Conservation (phyloP, 2,113 vertebrate species). For the Tenebrosternarchus preto region DNA sequence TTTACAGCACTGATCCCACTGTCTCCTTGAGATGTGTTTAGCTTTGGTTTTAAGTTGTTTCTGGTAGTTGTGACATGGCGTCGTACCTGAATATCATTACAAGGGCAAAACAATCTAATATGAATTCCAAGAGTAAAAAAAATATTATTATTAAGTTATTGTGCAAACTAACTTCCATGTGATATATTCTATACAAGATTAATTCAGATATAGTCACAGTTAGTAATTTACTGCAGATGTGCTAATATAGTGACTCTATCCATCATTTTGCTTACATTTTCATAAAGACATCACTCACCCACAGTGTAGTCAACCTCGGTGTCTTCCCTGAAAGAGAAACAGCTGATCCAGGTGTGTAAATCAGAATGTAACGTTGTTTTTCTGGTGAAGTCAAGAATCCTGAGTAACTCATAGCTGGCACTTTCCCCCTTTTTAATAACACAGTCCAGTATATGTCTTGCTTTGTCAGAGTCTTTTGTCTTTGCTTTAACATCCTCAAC, state of each 20-base stretch:
- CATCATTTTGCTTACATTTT: too few relatives aligned
- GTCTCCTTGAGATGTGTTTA: not conserved
- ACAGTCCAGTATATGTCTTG: slow-evolving; percentile 18
- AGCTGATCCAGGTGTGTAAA: slow-evolving; percentile 38
- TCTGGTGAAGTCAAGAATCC: slow-evolving; percentile 4
- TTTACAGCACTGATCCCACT: not conserved
- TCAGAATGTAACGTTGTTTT: slow-evolving; percentile 20
- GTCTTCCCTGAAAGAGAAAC: slow-evolving; percentile 35
- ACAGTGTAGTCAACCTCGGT: not conserved
- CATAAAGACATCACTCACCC: not conserved
- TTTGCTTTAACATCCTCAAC: not conserved
- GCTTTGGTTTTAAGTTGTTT: slow-evolving; percentile 37
- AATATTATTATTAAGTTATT: too few relatives aligned
- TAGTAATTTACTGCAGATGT: too few relatives aligned
- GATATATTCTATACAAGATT: too few relatives aligned
- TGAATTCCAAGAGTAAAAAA: not conserved
- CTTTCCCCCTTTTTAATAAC: slow-evolving; percentile 24
- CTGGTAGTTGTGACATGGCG: slow-evolving; percentile 44
- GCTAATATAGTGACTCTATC: too few relatives aligned
- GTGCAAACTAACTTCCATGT: too few relatives aligned
- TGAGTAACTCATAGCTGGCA: slow-evolving; percentile 40
- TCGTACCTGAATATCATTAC: slow-evolving; percentile 42
- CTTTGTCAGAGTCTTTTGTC: slow-evolving; percentile 18
- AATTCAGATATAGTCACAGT: too few relatives aligned
- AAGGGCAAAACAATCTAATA: not conserved